A percentile compares a stretch with the other conserved stretches of the same genome.
Evolutionary conservation across 2,113 vertebrate species (phyloP).

Genomic region (Podarcis raffonei): DNA sequence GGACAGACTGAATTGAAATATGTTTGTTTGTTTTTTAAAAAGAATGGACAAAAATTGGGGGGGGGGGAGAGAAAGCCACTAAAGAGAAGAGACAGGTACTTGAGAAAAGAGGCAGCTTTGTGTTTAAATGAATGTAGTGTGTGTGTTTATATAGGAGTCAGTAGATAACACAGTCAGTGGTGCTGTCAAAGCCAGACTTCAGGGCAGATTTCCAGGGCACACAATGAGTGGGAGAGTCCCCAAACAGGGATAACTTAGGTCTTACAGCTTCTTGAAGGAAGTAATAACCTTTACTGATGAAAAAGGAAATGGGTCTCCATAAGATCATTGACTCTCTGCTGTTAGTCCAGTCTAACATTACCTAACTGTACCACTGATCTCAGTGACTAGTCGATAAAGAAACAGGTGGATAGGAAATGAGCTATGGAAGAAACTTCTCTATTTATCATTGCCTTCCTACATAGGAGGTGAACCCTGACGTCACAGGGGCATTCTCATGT

Average conservation of each 20-base stretch:
- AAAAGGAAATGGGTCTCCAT: too few species aligned
- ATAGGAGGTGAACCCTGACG: not conserved
- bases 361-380: not conserved
- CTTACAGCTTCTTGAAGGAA: too few species aligned
- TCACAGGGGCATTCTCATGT: not conserved
- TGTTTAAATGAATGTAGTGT: not conserved
- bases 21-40: not conserved
- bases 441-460: not conserved
- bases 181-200: too few species aligned
- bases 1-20: not conserved
- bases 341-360: too few species aligned
- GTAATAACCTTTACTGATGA: too few species aligned
- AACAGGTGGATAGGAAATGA: not conserved
- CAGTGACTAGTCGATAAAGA: rapidly evolving
- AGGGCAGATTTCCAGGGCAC: too few species aligned
- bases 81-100: not conserved
- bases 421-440: not conserved
- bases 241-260: too few species aligned
- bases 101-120: not conserved
- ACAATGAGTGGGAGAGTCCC: too few species aligned
- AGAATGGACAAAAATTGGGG: not conserved
- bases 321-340: too few species aligned
- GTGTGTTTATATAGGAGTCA: not conserved
- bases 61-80: not conserved
- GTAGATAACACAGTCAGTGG: not conserved